These are phyloP conservation scores for Progne subis DNA, from an alignment of 2,113 vertebrate genomes.

Conservation along the genomic window DNA sequence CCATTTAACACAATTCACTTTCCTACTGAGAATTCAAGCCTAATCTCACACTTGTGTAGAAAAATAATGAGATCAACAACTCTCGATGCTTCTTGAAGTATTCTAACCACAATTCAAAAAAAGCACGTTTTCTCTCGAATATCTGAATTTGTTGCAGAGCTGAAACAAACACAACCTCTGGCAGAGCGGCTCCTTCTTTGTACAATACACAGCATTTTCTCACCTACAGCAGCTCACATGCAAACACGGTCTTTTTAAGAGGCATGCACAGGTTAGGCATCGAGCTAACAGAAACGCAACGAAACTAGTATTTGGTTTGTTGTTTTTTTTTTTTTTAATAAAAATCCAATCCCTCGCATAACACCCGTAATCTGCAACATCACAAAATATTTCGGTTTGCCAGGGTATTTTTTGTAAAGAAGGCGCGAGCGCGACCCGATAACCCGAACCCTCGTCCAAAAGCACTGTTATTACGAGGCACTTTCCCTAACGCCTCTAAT, in stretches of 20 bases:
- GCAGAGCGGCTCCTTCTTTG: neutral
- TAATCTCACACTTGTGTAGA: conserved; percentile 5
- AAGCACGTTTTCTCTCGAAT: neutral
- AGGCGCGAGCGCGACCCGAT: too few species aligned
- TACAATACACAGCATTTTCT: neutral
- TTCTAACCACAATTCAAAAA: neutral
- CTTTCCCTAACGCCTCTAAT: neutral
- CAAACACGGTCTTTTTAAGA: neutral
- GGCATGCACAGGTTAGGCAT: neutral
- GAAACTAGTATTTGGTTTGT: neutral
- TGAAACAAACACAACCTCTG: neutral
- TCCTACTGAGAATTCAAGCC: conserved; percentile 37
- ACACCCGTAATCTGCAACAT: neutral
- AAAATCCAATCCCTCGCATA: neutral
- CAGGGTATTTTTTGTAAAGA: neutral
- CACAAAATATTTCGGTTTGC: neutral
- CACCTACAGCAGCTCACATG: neutral
- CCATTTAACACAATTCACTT: conserved; percentile 28
- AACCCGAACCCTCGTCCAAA: neutral
- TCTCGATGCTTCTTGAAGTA: neutral
- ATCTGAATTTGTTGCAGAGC: neutral
- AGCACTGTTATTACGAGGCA: neutral
- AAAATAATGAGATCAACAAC: conserved; percentile 48
- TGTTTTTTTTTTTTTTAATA: neutral
- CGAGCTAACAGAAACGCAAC: neutral